phyloP scores from a whole-genome alignment of 2,113 vertebrate genomes.

The Alethe diademata region DNA sequence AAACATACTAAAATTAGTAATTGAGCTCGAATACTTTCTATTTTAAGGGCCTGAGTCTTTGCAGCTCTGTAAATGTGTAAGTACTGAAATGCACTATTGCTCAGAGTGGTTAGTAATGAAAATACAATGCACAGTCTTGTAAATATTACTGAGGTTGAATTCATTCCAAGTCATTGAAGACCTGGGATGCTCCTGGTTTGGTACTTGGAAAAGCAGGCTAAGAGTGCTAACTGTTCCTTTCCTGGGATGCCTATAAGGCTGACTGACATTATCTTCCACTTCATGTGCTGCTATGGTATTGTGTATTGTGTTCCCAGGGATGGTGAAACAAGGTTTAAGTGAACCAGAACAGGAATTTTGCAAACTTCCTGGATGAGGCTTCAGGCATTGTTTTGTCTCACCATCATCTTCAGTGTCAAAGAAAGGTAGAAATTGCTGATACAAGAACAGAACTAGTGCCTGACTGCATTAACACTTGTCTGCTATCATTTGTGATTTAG shows the following conservation, averaged over 20 bases:
- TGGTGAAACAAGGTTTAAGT: background rate
- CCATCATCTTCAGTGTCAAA: background rate
- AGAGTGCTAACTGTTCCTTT: background rate
- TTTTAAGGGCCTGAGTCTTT: background rate
- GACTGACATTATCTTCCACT: background rate
- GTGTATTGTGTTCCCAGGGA: background rate
- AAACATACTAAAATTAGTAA: background rate
- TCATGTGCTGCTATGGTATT: background rate
- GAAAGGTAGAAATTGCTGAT: background rate
- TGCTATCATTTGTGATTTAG: background rate
- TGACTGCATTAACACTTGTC: background rate
- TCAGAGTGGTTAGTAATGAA: background rate
- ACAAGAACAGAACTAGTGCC: background rate
- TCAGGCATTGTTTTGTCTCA: background rate
- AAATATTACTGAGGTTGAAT: background rate
- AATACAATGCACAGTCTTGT: background rate
- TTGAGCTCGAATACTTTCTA: background rate
- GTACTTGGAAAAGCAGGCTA: background rate
- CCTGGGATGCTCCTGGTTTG: background rate
- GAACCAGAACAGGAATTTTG: background rate
- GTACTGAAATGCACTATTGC: background rate
- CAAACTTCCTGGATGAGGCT: background rate
- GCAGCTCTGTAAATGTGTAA: background rate
- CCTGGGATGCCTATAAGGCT: background rate
- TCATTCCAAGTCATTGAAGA: background rate